Conservation (phyloP, 1,140 invertebrate species). For the Globodera rostochiensis region DNA sequence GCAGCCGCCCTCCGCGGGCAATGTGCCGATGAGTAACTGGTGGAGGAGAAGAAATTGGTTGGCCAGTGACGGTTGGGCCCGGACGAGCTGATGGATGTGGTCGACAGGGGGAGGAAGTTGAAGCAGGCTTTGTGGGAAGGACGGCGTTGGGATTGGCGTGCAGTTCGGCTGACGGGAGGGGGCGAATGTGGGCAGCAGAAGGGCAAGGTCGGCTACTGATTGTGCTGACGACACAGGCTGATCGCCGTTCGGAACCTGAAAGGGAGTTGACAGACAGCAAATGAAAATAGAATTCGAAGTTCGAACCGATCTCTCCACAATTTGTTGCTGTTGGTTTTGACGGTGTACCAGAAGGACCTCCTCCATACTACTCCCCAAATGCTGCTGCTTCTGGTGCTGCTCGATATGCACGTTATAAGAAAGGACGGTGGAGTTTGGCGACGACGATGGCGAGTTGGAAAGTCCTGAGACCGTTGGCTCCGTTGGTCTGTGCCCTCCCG, state of each 20-base stretch:
- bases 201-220: background rate
- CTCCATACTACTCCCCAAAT: background rate
- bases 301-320: too few relatives aligned
- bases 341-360: background rate
- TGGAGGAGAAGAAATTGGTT: background rate
- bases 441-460: background rate
- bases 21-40: background rate
- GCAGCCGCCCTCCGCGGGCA: background rate
- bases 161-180: background rate
- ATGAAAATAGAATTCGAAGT: too few relatives aligned
- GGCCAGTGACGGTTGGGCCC: background rate
- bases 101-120: background rate
- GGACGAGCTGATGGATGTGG: background rate
- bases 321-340: background rate
- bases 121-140: background rate
- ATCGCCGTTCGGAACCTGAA: background rate
- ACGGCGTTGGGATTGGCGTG: too few relatives aligned
- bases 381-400: background rate
- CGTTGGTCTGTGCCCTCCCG: background rate
- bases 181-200: background rate
- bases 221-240: background rate
- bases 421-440: background rate
- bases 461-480: background rate
- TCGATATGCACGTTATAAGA: background rate
- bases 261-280: too few relatives aligned